Evolutionary conservation across 2,113 vertebrate genomes (phyloP), one percentile per base, ranked within the genome.

Genomic region (Lasiurus cinereus): DNA sequence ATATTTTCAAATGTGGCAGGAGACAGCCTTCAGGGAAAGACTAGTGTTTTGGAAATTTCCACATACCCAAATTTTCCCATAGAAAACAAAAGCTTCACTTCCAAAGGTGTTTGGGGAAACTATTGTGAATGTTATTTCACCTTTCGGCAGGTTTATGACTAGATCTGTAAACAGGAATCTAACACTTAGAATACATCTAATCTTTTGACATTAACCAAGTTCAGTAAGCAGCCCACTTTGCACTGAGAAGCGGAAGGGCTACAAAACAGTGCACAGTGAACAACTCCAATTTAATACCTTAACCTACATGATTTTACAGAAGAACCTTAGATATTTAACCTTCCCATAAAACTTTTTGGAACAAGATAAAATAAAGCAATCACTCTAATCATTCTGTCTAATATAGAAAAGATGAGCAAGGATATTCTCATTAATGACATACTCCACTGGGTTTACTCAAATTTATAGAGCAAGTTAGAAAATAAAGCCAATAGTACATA

Each of bases 101-200:
- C 70, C 83, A 87, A 82, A 79, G 52, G 87, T 88, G 66, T 31
- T 73, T 36, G 5, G 78, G 8, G 46, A 14, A 86, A 91, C n/a
- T 91, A 73, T 0, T 22, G 14, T 19, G 78, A 67, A 39, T 83
- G 8, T 72, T 66, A 85, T 82, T 62, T 93, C 83, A 91, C 31
- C 66, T 84, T 69, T 62, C 74, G 62, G 48, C 33, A 74, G 62
- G 14, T 67, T 96, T 54, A 69, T 46, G 11, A 76, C 88, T 36
- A 43, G 74, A 96, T 80, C 50, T 76, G 50, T 69, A 96, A 91
- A 69, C 3, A 91, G 33, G 70, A 91, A 80, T 69, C 46, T 79
- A 79, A 50, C 15, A 88, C 21, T 29, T 59, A 10, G 52, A 79
- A 73, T 74, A 67, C 5, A 87, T 29, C 79, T 66, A 87, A 78